These are phyloP conservation scores for Zele albiditarsus DNA, from an alignment of 2,888 invertebrate species.

Conservation along the genomic window DNA sequence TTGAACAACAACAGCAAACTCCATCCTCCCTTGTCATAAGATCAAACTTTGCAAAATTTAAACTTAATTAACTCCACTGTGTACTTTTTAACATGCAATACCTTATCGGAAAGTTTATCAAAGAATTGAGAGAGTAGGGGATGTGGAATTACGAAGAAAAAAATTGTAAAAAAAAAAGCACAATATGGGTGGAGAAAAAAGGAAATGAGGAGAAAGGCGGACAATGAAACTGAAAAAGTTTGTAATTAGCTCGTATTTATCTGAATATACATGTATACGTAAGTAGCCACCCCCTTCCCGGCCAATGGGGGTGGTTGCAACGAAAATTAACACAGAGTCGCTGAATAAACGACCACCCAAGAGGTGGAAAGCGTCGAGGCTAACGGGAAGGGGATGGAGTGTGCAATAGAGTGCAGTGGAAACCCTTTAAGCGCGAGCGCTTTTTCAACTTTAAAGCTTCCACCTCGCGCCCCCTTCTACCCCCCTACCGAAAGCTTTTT, in stretches of 20 bases:
- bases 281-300: constrained; percentile 1
- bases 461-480: constrained; percentile 8
- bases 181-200: neutral
- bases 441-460: constrained; percentile 48
- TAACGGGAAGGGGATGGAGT: neutral
- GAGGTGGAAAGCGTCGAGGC: constrained; percentile 18
- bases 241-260: constrained; percentile 30
- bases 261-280: constrained; percentile 22
- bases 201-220: neutral
- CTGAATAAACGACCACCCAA: constrained; percentile 25
- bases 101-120: neutral
- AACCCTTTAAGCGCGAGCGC: constrained; percentile 48
- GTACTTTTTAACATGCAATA: neutral
- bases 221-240: constrained; percentile 18
- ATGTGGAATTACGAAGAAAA: neutral
- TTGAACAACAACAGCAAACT: neutral
- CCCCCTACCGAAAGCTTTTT: constrained; percentile 18
- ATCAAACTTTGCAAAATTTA: neutral
- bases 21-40: too few relatives aligned
- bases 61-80: neutral
- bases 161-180: neutral
- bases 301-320: neutral
- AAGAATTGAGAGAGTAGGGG: too few relatives aligned
- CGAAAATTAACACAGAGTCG: constrained; percentile 32
- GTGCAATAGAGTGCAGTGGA: constrained; percentile 39